Evolutionary conservation across 1,140 invertebrate species (phyloP).

Genomic region (Drosophila nebulosa): DNA sequence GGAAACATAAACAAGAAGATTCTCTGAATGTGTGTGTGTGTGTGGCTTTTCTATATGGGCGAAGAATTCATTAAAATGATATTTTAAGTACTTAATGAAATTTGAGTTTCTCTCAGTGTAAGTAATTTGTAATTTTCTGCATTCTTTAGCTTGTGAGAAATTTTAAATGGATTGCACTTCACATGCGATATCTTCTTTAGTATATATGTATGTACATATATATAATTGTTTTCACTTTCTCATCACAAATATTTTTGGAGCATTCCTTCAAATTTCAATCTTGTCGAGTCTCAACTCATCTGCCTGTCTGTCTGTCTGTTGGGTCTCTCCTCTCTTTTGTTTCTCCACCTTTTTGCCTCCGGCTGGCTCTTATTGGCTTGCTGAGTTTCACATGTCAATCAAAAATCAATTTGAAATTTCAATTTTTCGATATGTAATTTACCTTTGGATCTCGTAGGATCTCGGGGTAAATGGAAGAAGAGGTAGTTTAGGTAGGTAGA

Average conservation of each 20-base stretch:
- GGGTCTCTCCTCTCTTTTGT: background rate
- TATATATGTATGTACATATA: too few species aligned
- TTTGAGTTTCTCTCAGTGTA: too few species aligned
- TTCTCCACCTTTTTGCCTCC: slow-evolving; percentile 20
- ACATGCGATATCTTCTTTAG: background rate
- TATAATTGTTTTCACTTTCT: slow-evolving; percentile 31
- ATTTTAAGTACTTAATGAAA: too few species aligned
- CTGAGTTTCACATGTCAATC: slow-evolving; percentile 75
- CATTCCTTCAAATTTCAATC: background rate
- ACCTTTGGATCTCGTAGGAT: slow-evolving; percentile 1
- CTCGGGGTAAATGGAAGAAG: background rate
- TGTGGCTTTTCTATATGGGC: slow-evolving; percentile 26
- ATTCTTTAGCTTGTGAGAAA: too few species aligned
- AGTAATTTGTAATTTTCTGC: too few species aligned
- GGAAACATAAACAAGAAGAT: slow-evolving; percentile 24
- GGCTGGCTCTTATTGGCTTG: slow-evolving; percentile 56
- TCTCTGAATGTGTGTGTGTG: too few species aligned
- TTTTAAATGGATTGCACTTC: too few species aligned
- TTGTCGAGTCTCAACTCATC: background rate
- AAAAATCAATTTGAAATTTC: slow-evolving; percentile 54
- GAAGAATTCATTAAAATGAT: too few species aligned
- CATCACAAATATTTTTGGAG: background rate
- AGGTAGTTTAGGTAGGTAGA: background rate
- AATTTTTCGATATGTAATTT: slow-evolving; percentile 54
- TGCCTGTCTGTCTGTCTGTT: background rate